These are phyloP conservation scores for Matsumyia berberina DNA, from an alignment of 2,888 invertebrate species.

Conservation along the genomic window DNA sequence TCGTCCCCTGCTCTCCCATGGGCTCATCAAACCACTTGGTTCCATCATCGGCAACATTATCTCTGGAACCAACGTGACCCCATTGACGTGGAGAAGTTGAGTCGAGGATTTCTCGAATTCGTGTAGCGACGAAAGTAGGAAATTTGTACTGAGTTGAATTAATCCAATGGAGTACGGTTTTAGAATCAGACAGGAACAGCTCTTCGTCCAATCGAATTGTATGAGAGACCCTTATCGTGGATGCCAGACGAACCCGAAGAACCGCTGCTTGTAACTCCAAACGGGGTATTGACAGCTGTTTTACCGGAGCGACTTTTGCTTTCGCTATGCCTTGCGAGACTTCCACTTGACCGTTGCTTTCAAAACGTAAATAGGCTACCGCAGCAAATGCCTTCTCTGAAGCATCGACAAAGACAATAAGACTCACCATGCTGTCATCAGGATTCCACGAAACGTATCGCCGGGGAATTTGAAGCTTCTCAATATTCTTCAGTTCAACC, in stretches of 20 bases:
- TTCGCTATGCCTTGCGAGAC: constrained; percentile 7
- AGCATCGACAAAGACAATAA: constrained; percentile 15
- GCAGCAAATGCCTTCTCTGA: constrained; percentile 21
- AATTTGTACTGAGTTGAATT: constrained; percentile 10
- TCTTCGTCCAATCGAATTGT: constrained; percentile 2
- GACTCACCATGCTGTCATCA: constrained; percentile 13
- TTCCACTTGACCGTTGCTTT: too few species aligned
- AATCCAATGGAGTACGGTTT: constrained; percentile 9
- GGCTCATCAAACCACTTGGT: constrained; percentile 26
- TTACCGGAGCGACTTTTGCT: constrained; percentile 13
- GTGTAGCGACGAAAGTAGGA: constrained; percentile 28
- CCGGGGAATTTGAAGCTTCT: not conserved
- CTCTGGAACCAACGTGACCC: constrained; percentile 22
- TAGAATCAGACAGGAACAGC: constrained; percentile 1
- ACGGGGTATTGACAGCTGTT: not conserved
- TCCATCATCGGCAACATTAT: constrained; percentile 38
- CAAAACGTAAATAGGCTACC: constrained; percentile 5
- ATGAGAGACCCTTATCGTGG: not conserved
- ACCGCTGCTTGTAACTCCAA: constrained; percentile 19
- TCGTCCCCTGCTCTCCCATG: constrained; percentile 9
- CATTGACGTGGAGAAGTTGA: constrained; percentile 18
- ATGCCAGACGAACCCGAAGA: constrained; percentile 1
- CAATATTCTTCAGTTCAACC: constrained; percentile 8
- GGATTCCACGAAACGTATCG: not conserved
- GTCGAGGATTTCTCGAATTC: constrained; percentile 33